Evolutionary conservation across 2,797 vertebrate genomes (phyloP).

Genomic region (Coilia nasus): DNA sequence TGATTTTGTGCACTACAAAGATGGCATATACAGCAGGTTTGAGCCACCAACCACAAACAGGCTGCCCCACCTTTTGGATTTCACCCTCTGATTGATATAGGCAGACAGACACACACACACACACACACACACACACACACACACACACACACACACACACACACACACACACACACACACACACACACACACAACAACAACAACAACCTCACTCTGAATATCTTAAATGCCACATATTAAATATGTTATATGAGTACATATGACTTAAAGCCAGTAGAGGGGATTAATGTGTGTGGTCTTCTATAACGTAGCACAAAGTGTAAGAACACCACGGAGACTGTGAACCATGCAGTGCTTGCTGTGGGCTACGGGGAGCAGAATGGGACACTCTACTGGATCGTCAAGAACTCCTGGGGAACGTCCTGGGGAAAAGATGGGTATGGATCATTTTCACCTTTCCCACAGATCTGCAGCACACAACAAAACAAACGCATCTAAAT

Average conservation of each 20-base stretch:
- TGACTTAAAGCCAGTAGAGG: not conserved
- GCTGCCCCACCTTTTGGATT: not conserved
- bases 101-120: too few relatives aligned
- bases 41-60: slow-evolving; percentile 31
- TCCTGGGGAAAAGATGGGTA: slow-evolving; percentile 84
- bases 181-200: too few relatives aligned
- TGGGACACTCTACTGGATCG: slow-evolving; percentile 84
- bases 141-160: too few relatives aligned
- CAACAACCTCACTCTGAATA: too few relatives aligned
- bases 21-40: slow-evolving; percentile 87
- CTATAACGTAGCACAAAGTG: slow-evolving; percentile 73
- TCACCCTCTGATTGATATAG: too few relatives aligned
- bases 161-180: too few relatives aligned
- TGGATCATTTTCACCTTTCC: slow-evolving; percentile 35
- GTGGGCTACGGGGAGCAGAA: slow-evolving; percentile 82
- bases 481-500: not conserved
- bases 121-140: too few relatives aligned
- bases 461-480: not conserved
- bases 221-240: not conserved
- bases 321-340: slow-evolving; percentile 82
- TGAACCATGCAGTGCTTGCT: slow-evolving; percentile 90
- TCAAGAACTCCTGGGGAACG: slow-evolving; percentile 90
- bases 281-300: not conserved
- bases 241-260: not conserved
- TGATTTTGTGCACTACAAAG: slow-evolving; percentile 81